Base-by-base conservation (phyloP, 2,888 invertebrate species). In the Steromphala cineraria region DNA sequence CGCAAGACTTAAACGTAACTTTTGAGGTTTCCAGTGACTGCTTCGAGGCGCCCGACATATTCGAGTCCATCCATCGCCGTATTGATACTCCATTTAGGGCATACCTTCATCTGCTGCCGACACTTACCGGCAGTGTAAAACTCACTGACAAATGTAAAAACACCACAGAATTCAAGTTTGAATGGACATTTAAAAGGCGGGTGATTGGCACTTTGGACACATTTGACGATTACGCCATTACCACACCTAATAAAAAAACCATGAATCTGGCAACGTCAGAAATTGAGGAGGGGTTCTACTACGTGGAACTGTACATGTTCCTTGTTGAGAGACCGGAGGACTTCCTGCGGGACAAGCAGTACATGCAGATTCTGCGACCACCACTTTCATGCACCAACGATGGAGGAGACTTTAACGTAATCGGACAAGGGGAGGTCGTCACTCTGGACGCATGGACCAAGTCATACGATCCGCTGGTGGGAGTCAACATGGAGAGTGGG, bases 401-500 rank as follows among this genome's bases (percentile, higher is more conserved):
- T 4, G 76, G 76, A 10, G 76, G 76, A 13, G 55, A 53, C 2
- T 55, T 28, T 13, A 53, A 15, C 15, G 17, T 55, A 7, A 4
- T 55, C 1, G 76, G 76, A n/a, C 53, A 55, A 55, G 31, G 31
- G 13, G 76, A 31, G n/a, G 21, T 13, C 8, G 10, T 76, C 31
- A 15, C 31, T 28, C 17, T 81, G 0, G 67, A 81, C 19, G 81
- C 78, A 7, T 1, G 13, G 31, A 67, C 46, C 21, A 53, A 36
- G 17, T 81, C 81, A 13, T 81, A 81, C 67, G 81, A 81, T 36
- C 81, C 81, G 0, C 53, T 81, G n/a, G 40, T 13, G 2, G 79
- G 79, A 1, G 31, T 67, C 5, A 75, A 53, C n/a, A 24, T 53
- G 31, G 67, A 67, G 13, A 28, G 17, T 2, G 75, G 53, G 31